Evolutionary conservation across 2,888 invertebrate species (phyloP), one percentile per base, ranked within the genome.

Genomic region (Tricholauxania praeusta): DNA sequence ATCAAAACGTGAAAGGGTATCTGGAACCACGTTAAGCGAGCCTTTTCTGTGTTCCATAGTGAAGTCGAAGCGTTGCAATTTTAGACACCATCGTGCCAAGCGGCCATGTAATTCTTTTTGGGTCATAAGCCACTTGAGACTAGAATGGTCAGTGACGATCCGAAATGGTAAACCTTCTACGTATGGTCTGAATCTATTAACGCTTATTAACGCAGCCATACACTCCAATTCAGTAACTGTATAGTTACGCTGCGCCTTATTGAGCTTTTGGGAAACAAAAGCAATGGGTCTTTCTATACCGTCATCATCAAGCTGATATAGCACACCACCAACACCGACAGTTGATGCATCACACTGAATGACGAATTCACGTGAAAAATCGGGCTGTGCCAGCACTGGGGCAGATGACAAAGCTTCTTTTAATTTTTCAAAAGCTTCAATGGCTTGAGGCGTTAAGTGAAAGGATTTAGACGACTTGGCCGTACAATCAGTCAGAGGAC

Each of bases 91-190:
- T 15, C 81, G 55, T 8, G 80, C 80, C 28, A 83, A 64, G 22
- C 79, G 69, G 0, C 79, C 82, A 12, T 73, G 72, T 1, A 80
- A 78, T 32, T 80, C 79, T 59, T 79, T 78, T 67, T 81, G 76
- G n/a, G 72, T 75, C 74, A 79, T 72, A 0, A 83, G 72, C 80
- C 80, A 82, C 48, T 77, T 67, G 0, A 83, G 65, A 8, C 79
- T 78, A n/a, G 75, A 74, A 59, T 80, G 79, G 73, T 82, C 82
- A 2, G 82, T 77, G 12, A 78, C 28, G 0, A 77, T 75, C 2
- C 17, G 76, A 49, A 78, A 78, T 15, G 60, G 66, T n/a, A 75
- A 74, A 7, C 80, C 80, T 49, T 75, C 73, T 48, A 71, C 68
- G 32, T 71, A 71, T 2, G 71, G 51, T 19, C 73, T n/a, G 28